Percentiles rank a stretch among this genome's conserved stretches.
Conservation (phyloP, 2,797 vertebrate genomes). For the Enteromius mattozi region DNA sequence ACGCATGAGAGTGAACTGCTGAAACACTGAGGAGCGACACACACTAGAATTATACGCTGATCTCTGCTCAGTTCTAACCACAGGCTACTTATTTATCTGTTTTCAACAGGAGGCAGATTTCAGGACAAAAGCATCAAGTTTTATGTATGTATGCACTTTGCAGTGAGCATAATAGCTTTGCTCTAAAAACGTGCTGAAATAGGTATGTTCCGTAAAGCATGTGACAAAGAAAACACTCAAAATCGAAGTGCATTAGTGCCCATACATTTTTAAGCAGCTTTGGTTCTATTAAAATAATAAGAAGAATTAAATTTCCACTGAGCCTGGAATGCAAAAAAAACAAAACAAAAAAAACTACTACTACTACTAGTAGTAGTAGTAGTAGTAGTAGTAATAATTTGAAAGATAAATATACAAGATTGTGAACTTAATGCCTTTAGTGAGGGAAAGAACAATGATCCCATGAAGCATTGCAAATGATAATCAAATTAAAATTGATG, state of each 20-base stretch:
- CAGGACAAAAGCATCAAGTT: neutral
- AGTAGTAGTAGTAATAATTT: neutral
- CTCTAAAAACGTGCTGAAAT: neutral
- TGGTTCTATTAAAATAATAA: neutral
- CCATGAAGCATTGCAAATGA: neutral
- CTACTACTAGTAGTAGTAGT: too few species aligned
- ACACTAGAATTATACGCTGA: slow-evolving; percentile 45
- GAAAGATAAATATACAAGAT: neutral
- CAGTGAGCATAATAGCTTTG: neutral
- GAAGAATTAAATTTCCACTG: too few species aligned
- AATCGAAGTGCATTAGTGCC: neutral
- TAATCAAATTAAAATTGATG: neutral
- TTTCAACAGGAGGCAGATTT: neutral
- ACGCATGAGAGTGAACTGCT: slow-evolving; percentile 65
- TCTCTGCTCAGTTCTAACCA: slow-evolving; percentile 19
- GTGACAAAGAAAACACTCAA: neutral
- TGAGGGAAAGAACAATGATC: neutral
- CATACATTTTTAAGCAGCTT: neutral
- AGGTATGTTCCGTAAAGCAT: neutral
- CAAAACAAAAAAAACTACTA: too few species aligned
- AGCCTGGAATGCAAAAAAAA: neutral
- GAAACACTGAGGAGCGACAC: slow-evolving; percentile 57
- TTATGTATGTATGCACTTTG: neutral
- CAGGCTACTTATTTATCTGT: neutral
- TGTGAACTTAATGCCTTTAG: neutral